Base-by-base conservation (phyloP, 2,113 vertebrate species). In the Clinocottus analis region DNA sequence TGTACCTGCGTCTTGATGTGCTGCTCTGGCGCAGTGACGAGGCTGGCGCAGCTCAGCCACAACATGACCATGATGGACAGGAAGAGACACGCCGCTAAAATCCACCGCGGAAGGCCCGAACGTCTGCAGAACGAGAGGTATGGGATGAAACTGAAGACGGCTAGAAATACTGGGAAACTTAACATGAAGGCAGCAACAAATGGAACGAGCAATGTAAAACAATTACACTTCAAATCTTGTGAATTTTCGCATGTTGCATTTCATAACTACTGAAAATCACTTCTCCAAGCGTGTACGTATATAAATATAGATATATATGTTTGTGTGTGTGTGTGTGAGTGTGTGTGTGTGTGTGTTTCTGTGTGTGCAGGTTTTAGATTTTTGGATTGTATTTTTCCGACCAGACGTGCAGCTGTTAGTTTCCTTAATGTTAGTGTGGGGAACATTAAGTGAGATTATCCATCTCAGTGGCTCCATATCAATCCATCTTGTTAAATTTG, bases 31-130 rank as follows among this genome's bases (percentile, higher is more conserved):
- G 97, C 96, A 0, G 97, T 98, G 84, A 98, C 97, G 56, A 99
- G 88, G 13, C 97, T 98, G 89, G 97, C 98, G 8, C 98, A 99
- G 93, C 97, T 98, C 35, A 99, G 96, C 97, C 98, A 99, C 83
- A 99, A 86, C 97, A 99, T 97, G 78, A 99, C 96, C 96, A 98
- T 93, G 92, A 99, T 95, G 5, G 97, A 99, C 59, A 99, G 93
- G 93, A 98, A 97, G 89, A 99, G 96, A 85, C 97, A 99, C 63
- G 96, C 96, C 0, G 97, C 97, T 88, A 99, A 92, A 87, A 99
- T 97, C 98, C 98, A 99, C 29, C 97, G 97, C 0, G 97, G 98
- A 67, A 99, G 95, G 11, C 98, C 98, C 0, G 97, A 99, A 86
- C 98, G 97, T 91, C 98, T 99, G 92, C 19, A 87, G 70, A 62